A percentile compares a stretch with the other conserved stretches of the same genome.
Evolutionary conservation across 2,888 invertebrate genomes (phyloP).

Genomic region (Brachypterus glaber): DNA sequence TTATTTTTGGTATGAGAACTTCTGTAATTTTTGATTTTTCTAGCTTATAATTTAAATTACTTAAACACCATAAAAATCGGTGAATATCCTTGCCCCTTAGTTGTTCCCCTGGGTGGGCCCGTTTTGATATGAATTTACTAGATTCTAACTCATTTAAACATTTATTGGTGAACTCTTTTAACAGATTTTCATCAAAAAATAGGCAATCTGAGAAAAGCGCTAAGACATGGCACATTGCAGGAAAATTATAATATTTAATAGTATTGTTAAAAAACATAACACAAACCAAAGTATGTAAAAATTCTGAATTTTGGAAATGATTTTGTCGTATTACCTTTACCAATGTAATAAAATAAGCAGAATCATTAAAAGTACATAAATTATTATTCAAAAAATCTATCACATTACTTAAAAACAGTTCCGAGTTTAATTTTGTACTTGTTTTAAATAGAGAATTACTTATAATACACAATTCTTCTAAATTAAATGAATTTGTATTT

Average conservation of each 20-base stretch:
- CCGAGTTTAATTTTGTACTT: slow-evolving; percentile 33
- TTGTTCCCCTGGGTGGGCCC: slow-evolving; percentile 22
- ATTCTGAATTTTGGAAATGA: slow-evolving; percentile 34
- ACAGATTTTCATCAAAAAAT: slow-evolving; percentile 33
- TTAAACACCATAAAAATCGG: slow-evolving; percentile 39
- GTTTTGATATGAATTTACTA: slow-evolving; percentile 18
- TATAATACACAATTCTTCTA: slow-evolving; percentile 34
- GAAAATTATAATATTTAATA: slow-evolving; percentile 32
- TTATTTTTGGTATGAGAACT: slow-evolving; percentile 30
- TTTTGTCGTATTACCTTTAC: slow-evolving; percentile 39
- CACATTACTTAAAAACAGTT: slow-evolving; percentile 30
- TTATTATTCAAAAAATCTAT: slow-evolving; percentile 32
- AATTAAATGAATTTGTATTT: slow-evolving; percentile 22
- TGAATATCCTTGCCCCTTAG: slow-evolving; percentile 41
- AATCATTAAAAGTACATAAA: slow-evolving; percentile 35
- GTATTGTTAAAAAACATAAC: slow-evolving; percentile 36
- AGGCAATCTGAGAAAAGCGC: slow-evolving; percentile 38
- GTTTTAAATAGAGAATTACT: slow-evolving; percentile 38
- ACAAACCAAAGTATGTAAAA: slow-evolving; percentile 34
- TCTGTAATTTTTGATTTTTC: slow-evolving; percentile 26
- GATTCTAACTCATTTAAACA: slow-evolving; percentile 29
- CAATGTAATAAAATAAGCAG: slow-evolving; percentile 36
- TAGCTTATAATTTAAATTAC: slow-evolving; percentile 30
- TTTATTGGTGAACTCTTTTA: slow-evolving; percentile 29
- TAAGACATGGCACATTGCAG: slow-evolving; percentile 37